phyloP scores from a whole-genome alignment of 2,888 invertebrate genomes.

The Dorcus parallelipipedus region DNA sequence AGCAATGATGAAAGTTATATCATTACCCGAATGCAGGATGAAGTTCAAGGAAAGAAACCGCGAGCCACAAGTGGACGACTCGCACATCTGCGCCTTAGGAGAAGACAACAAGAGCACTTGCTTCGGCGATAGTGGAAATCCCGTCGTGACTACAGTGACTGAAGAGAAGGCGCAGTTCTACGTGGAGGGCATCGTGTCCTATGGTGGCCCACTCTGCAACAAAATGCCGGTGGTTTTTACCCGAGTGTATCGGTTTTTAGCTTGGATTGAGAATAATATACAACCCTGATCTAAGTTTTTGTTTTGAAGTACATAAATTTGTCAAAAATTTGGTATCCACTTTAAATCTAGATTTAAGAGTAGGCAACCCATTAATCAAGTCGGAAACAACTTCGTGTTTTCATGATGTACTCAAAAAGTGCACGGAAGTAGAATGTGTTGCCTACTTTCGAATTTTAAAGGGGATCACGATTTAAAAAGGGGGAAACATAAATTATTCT shows the following conservation, averaged over 20 bases:
- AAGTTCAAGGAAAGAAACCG: too few relatives aligned
- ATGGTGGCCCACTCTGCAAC: conserved; percentile 48
- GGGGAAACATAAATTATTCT: too few relatives aligned
- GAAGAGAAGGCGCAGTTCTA: conserved; percentile 41
- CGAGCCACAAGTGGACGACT: conserved; percentile 29
- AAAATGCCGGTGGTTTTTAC: conserved; percentile 64
- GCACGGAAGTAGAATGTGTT: too few relatives aligned
- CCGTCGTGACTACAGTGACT: conserved; percentile 58
- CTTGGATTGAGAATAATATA: conserved; percentile 55
- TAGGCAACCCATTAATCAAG: too few relatives aligned
- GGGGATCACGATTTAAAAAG: too few relatives aligned
- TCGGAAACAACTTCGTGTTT: too few relatives aligned
- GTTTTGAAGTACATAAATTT: too few relatives aligned
- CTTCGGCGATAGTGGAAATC: conserved; percentile 52
- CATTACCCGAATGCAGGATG: not conserved
- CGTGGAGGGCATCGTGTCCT: conserved; percentile 55
- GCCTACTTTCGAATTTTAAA: too few relatives aligned
- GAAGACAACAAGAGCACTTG: conserved; percentile 64
- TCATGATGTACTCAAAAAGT: too few relatives aligned
- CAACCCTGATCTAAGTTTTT: conserved; percentile 1
- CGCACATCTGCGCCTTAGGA: conserved; percentile 68
- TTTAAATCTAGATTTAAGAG: not conserved
- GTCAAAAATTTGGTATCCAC: too few relatives aligned
- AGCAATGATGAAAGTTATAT: conserved; percentile 48
- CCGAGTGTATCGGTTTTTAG: conserved; percentile 54